Evolutionary conservation across 2,797 vertebrate genomes (phyloP).

Genomic region (Oreonectes daqikongensis): DNA sequence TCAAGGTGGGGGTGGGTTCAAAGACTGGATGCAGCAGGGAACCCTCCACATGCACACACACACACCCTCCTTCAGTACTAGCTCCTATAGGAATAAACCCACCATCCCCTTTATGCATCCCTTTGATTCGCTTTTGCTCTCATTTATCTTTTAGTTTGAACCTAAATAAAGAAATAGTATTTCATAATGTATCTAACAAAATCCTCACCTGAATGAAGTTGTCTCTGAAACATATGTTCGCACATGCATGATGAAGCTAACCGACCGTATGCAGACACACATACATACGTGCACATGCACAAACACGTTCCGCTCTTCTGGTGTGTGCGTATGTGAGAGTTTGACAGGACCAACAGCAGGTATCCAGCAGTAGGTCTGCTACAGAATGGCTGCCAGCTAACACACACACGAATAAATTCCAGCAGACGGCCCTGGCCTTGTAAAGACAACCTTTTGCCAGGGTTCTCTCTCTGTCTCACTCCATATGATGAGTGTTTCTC

Average conservation of each 20-base stretch:
- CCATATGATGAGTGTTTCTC: slow-evolving; percentile 27
- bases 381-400: slow-evolving; percentile 45
- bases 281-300: slow-evolving; percentile 42
- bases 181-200: slow-evolving; percentile 49
- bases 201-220: slow-evolving; percentile 59
- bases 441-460: slow-evolving; percentile 46
- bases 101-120: slow-evolving; percentile 20
- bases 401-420: slow-evolving; percentile 49
- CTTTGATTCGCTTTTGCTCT: slow-evolving; percentile 41
- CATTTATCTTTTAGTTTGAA: slow-evolving; percentile 27
- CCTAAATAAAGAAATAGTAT: slow-evolving; percentile 8
- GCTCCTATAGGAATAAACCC: slow-evolving; percentile 57
- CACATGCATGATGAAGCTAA: slow-evolving; percentile 53
- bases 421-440: slow-evolving; percentile 47
- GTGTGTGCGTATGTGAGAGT: slow-evolving; percentile 30
- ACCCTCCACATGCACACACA: slow-evolving; percentile 43
- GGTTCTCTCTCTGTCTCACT: slow-evolving; percentile 11
- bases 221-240: slow-evolving; percentile 43
- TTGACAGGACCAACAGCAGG: slow-evolving; percentile 51
- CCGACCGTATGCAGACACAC: slow-evolving; percentile 49
- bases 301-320: slow-evolving; percentile 28
- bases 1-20: slow-evolving; percentile 74
- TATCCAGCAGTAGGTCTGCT: slow-evolving; percentile 56
- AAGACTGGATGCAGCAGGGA: slow-evolving; percentile 57
- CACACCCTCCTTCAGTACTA: slow-evolving; percentile 41